phyloP scores from a whole-genome alignment of 2,113 vertebrate species.

The Xerus inauris region DNA sequence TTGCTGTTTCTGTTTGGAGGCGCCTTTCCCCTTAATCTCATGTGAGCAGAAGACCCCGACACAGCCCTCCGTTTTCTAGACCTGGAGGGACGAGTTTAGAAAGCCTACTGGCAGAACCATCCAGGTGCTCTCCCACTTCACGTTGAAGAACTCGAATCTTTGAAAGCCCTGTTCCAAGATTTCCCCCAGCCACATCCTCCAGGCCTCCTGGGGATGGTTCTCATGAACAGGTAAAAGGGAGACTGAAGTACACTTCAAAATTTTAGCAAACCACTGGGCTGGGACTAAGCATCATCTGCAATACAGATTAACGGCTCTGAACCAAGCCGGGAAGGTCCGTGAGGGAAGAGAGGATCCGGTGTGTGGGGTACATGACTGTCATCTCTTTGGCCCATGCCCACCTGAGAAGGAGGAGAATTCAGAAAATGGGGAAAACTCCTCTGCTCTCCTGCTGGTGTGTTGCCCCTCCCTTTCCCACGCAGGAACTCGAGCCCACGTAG shows the following conservation, averaged over 20 bases:
- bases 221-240: not conserved
- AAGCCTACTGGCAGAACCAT: not conserved
- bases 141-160: not conserved
- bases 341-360: not conserved
- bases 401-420: conserved; percentile 34
- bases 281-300: not conserved
- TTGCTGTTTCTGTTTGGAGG: not conserved
- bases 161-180: conserved; percentile 24
- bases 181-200: not conserved
- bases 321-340: not conserved
- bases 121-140: not conserved
- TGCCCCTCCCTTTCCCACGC: not conserved
- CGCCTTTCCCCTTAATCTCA: not conserved
- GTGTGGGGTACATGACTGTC: conserved; percentile 68
- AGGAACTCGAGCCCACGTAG: conserved; percentile 42
- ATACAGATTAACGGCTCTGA: conserved; percentile 40
- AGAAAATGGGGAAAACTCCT: not conserved
- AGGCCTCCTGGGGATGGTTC: not conserved
- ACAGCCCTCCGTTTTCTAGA: conserved; percentile 11
- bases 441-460: not conserved
- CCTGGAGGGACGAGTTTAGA: not conserved
- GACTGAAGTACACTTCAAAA: not conserved
- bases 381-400: not conserved
- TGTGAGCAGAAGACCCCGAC: not conserved
- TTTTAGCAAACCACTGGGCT: not conserved